A percentile compares a stretch with the other conserved stretches of the same genome.
Conservation (phyloP, 2,113 vertebrate species). For the Lonchura striata region DNA sequence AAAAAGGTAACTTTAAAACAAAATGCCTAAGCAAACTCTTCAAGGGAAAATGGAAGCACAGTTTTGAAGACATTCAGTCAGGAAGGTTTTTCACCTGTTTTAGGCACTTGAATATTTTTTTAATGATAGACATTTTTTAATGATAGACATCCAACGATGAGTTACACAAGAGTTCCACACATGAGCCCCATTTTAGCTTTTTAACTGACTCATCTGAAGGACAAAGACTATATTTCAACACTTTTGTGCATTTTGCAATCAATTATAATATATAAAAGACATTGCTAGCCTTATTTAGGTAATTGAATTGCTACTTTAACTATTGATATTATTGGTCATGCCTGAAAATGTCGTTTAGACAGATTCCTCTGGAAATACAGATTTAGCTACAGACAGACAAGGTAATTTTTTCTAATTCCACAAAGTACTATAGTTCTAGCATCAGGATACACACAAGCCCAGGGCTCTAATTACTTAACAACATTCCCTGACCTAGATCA, state of each 20-base stretch:
- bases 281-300: not conserved
- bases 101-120: not conserved
- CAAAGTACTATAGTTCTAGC: not conserved
- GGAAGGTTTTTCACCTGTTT: not conserved
- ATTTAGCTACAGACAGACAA: not conserved
- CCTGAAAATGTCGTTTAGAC: not conserved
- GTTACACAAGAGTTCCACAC: not conserved
- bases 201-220: not conserved
- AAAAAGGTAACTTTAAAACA: not conserved
- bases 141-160: no score
- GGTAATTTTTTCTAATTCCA: not conserved
- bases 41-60: not conserved
- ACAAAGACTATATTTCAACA: not conserved
- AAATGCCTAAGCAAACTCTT: not conserved
- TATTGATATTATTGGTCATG: not conserved
- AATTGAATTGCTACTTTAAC: not conserved
- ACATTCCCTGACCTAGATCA: not conserved
- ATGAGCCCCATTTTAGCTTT: not conserved
- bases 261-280: not conserved
- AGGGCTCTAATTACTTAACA: not conserved
- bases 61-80: not conserved
- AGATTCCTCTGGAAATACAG: not conserved
- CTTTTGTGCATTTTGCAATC: not conserved
- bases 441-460: not conserved
- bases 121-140: not conserved